Percentiles rank a stretch among this genome's conserved stretches.
Evolutionary conservation across 2,888 invertebrate genomes (phyloP).

Genomic region (Campoplex capitator): DNA sequence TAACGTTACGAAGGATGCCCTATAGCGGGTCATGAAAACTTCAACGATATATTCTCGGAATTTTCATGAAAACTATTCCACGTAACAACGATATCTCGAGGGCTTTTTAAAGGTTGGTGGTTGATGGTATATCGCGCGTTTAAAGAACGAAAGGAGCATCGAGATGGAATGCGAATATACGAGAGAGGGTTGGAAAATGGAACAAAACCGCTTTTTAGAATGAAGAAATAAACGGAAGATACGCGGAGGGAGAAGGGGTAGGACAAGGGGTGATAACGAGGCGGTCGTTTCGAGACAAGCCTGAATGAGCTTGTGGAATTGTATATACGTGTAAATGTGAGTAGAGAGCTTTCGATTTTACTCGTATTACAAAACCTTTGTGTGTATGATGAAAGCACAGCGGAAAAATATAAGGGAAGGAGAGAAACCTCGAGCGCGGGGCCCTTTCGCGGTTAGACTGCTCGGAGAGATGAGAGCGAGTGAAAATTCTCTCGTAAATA

Average conservation of each 20-base stretch:
- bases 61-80: background rate
- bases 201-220: conserved; percentile 39
- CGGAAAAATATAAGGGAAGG: background rate
- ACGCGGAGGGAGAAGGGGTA: too few relatives aligned
- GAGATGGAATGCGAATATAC: conserved; percentile 19
- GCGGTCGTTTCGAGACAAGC: conserved; percentile 8
- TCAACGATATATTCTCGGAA: background rate
- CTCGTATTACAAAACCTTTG: conserved; percentile 21
- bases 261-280: conserved; percentile 17
- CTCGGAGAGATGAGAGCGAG: background rate
- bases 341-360: conserved; percentile 44
- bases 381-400: conserved; percentile 10
- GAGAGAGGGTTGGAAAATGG: conserved; percentile 10
- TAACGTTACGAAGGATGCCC: background rate
- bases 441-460: conserved; percentile 15
- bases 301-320: conserved; percentile 23
- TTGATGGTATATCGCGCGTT: background rate
- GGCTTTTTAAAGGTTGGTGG: background rate
- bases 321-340: conserved; percentile 28
- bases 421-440: conserved; percentile 7
- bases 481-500: background rate
- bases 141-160: background rate
- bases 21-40: background rate
- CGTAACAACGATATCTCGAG: background rate
- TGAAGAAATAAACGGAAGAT: conserved; percentile 23